Base-by-base conservation (phyloP, 2,888 invertebrate species). In the Morpho deidamia region DNA sequence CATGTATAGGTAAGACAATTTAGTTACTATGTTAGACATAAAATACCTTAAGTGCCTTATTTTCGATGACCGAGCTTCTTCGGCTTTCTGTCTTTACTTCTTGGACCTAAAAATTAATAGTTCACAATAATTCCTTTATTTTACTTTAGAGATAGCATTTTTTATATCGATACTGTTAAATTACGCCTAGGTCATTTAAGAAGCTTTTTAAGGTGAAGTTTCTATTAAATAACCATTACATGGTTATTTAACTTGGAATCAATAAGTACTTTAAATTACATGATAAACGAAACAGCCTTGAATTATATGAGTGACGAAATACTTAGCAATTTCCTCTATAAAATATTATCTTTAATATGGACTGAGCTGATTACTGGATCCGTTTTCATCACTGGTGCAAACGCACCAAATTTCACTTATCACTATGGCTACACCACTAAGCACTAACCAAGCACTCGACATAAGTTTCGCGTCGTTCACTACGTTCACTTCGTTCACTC, bases 41-140 rank as follows among this genome's bases (percentile, higher is more conserved):
- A 44, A 40, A 70, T 70, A 85, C 88, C 81, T 88, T 87, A 56
- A 83, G 64, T 48, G 78, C 78, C 65, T 85, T 87, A 64, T 79
- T 81, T 67, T 89, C 88, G 46, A 83, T 70, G 39, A 82, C 66
- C 9, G 89, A 89, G 66, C 87, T 81, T 59, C 81, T 80, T 56
- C 89, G 74, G 62, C 89, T 89, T 57, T 85, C 85, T 35, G 76
- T 66, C 55, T 76, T 81, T 37, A 65, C 62, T 69, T 85, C 83
- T 61, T 83, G 77, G 56, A 74, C 71, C 83, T 83, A 62, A 11
- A 62, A 56, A 56, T 47, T 37, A 34, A 39, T 9, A 37, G 1
- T 39, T 10, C 34, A 12, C 34, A 40, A 48, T n/a, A 48, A 40
- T 40, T 7, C 11, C 32, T 11, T 7, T 33, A 32, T 40, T 10